Percentiles rank a stretch among this genome's conserved stretches.
Evolutionary conservation across 2,888 invertebrate genomes (phyloP).

Genomic region (Seladonia tumulorum): DNA sequence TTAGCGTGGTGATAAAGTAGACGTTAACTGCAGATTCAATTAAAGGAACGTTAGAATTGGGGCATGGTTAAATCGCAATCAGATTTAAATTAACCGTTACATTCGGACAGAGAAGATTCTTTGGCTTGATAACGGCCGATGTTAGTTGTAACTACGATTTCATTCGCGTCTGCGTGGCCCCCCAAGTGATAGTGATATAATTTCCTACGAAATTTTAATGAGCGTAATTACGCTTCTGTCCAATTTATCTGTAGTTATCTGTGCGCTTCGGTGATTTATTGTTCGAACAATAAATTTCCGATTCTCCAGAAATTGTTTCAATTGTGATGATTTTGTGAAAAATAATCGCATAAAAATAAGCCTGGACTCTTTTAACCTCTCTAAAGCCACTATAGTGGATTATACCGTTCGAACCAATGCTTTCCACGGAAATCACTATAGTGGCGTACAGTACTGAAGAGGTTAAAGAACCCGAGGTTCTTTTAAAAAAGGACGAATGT

Average conservation of each 20-base stretch:
- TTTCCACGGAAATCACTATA: too few relatives aligned
- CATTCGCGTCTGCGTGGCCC: neutral
- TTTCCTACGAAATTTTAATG: slow-evolving; percentile 4
- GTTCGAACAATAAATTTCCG: neutral
- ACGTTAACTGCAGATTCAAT: slow-evolving; percentile 56
- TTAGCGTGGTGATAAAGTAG: slow-evolving; percentile 44
- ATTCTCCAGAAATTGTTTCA: neutral
- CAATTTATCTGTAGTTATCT: neutral
- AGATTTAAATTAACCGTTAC: slow-evolving; percentile 53
- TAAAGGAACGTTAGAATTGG: slow-evolving; percentile 57
- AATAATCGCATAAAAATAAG: neutral
- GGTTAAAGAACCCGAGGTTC: too few relatives aligned
- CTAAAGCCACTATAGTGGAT: too few relatives aligned
- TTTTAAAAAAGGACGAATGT: too few relatives aligned
- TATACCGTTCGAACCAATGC: too few relatives aligned
- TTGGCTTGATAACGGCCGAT: slow-evolving; percentile 24
- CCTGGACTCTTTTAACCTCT: too few relatives aligned
- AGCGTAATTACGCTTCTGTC: neutral
- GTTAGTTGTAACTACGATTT: slow-evolving; percentile 18
- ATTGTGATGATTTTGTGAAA: neutral
- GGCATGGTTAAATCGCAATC: slow-evolving; percentile 51
- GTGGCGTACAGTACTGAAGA: too few relatives aligned
- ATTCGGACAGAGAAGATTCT: slow-evolving; percentile 16
- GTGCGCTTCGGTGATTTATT: neutral
- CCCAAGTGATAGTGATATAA: neutral